Conservation (phyloP, 1,140 invertebrate species). For the Octopus sinensis region DNA sequence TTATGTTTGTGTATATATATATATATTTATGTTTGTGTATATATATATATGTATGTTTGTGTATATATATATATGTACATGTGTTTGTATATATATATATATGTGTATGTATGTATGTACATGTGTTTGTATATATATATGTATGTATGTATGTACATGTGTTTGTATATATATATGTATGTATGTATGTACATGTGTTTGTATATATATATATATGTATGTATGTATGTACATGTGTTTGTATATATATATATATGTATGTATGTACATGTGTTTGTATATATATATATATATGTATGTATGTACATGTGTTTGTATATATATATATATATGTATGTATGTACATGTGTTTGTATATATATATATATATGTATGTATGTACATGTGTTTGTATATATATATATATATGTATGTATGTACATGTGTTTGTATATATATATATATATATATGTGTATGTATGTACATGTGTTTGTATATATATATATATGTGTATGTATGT, state of each 20-base stretch:
- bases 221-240: not conserved
- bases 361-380: no score
- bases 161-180: not conserved
- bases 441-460: not conserved
- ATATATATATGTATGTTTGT: not conserved
- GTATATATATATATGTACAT: not conserved
- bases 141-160: not conserved
- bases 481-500: not conserved
- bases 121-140: not conserved
- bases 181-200: not conserved
- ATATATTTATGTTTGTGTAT: no score
- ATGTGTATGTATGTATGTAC: not conserved
- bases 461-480: not conserved
- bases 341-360: no score
- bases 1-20: no score
- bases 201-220: not conserved
- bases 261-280: not conserved
- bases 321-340: no score
- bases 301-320: not conserved
- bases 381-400: not conserved
- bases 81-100: not conserved
- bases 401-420: not conserved
- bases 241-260: not conserved
- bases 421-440: not conserved
- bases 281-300: not conserved